Percentiles rank a stretch among this genome's conserved stretches.
phyloP scores from a whole-genome alignment of 2,113 vertebrate genomes.

The Puma concolor region DNA sequence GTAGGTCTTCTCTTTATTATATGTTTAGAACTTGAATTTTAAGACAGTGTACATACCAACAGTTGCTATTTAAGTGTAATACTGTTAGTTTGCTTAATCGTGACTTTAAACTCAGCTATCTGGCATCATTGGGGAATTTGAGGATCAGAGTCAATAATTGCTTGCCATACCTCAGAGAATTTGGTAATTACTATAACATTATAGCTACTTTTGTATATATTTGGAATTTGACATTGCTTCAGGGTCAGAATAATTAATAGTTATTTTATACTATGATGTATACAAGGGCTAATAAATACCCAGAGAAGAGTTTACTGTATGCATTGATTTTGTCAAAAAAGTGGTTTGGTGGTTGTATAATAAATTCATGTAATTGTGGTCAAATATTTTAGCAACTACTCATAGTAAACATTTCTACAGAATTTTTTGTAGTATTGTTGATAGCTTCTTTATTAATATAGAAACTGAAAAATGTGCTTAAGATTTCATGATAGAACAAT shows the following conservation, averaged over 20 bases:
- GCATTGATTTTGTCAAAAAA: slow-evolving; percentile 36
- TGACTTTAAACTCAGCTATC: not conserved
- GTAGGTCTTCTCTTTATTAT: slow-evolving; percentile 81
- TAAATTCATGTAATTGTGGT: slow-evolving; percentile 30
- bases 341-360: slow-evolving; percentile 26
- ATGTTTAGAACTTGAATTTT: slow-evolving; percentile 56
- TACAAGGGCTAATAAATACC: not conserved
- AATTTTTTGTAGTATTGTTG: not conserved
- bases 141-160: slow-evolving; percentile 27
- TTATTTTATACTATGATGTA: not conserved
- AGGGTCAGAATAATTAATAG: not conserved
- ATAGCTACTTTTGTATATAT: not conserved
- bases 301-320: not conserved
- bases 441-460: not conserved
- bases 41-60: not conserved
- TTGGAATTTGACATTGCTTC: slow-evolving; percentile 3
- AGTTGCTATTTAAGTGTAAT: not conserved
- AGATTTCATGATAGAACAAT: slow-evolving; percentile 6
- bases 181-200: not conserved
- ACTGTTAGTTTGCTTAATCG: not conserved
- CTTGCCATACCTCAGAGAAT: not conserved
- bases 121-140: not conserved
- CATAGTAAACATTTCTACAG: not conserved
- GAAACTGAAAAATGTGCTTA: not conserved
- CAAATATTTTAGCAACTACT: slow-evolving; percentile 17